Conservation (phyloP, 2,113 vertebrate species). For the Ptilonorhynchus violaceus region DNA sequence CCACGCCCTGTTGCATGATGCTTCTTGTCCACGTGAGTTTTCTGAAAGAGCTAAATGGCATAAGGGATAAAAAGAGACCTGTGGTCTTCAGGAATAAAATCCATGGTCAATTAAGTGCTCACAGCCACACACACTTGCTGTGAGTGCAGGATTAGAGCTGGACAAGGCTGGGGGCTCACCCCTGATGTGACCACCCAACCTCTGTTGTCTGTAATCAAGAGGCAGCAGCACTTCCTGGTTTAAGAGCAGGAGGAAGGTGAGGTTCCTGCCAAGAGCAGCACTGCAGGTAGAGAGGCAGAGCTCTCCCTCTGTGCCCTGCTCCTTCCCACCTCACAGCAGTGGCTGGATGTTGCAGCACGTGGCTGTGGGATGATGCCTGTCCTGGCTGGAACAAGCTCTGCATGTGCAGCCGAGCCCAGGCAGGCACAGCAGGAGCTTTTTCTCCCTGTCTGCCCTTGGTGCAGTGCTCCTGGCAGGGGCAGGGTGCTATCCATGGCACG, state of each 20-base stretch:
- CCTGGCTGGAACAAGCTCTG: background rate
- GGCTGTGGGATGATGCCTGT: background rate
- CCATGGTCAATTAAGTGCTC: background rate
- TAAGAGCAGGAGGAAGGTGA: background rate
- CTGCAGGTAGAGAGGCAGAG: background rate
- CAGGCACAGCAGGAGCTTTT: background rate
- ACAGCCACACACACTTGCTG: background rate
- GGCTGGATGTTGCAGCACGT: background rate
- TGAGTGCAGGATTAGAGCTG: background rate
- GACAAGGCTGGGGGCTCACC: background rate
- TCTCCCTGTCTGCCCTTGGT: background rate
- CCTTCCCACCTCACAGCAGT: background rate
- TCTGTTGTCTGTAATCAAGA: background rate
- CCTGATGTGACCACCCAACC: conserved; percentile 9
- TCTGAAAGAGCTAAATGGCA: background rate
- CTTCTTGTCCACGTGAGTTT: conserved; percentile 43
- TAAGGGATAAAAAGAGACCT: background rate
- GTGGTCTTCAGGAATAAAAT: background rate
- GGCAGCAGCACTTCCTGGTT: background rate
- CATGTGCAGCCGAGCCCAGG: background rate
- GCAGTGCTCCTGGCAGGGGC: background rate
- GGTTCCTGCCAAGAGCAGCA: background rate
- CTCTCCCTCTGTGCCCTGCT: background rate
- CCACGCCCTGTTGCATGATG: conserved; percentile 42
- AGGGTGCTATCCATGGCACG: background rate